These are phyloP conservation scores for Aurelia aurita DNA, from an alignment of 30 jellyfish, hydroid and myxozoan species.

Conservation along the genomic window DNA sequence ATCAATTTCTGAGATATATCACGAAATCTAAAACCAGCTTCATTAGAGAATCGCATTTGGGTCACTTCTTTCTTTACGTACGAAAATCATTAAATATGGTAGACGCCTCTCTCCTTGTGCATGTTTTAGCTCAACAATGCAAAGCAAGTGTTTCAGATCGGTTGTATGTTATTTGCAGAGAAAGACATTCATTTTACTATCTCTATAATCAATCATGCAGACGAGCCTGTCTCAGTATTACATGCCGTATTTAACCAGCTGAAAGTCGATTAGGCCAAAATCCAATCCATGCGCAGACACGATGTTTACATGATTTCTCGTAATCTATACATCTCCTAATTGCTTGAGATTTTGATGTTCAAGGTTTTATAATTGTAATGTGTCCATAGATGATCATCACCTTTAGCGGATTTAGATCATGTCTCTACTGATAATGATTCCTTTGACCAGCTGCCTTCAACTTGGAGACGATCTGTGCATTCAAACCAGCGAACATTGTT, in stretches of 20 bases:
- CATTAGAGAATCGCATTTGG: too few species aligned
- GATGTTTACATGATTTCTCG: slow-evolving; percentile 12
- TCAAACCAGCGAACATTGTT: too few species aligned
- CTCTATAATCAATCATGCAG: slow-evolving; percentile 36
- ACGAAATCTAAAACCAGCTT: too few species aligned
- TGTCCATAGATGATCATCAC: slow-evolving; percentile 32
- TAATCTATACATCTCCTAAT: slow-evolving; percentile 31
- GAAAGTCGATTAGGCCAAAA: slow-evolving; percentile 25
- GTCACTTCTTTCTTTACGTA: too few species aligned
- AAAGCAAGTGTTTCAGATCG: too few species aligned
- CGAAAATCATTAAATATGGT: too few species aligned
- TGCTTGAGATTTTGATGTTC: slow-evolving; percentile 53
- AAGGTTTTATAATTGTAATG: slow-evolving; percentile 19
- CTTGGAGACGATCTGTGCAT: too few species aligned
- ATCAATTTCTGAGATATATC: too few species aligned
- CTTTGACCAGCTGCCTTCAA: slow-evolving; percentile 39
- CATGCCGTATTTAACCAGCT: slow-evolving; percentile 59
- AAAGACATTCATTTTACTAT: not conserved
- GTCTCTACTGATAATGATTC: slow-evolving; percentile 5
- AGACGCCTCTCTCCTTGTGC: too few species aligned
- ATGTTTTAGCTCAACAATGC: too few species aligned
- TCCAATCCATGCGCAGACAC: slow-evolving; percentile 49
- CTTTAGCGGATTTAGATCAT: slow-evolving; percentile 21
- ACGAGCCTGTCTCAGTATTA: slow-evolving; percentile 20
- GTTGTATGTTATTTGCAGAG: not conserved